These are phyloP conservation scores for Crypturellus tataupa DNA, from an alignment of 2,797 vertebrate species.

Conservation along the genomic window DNA sequence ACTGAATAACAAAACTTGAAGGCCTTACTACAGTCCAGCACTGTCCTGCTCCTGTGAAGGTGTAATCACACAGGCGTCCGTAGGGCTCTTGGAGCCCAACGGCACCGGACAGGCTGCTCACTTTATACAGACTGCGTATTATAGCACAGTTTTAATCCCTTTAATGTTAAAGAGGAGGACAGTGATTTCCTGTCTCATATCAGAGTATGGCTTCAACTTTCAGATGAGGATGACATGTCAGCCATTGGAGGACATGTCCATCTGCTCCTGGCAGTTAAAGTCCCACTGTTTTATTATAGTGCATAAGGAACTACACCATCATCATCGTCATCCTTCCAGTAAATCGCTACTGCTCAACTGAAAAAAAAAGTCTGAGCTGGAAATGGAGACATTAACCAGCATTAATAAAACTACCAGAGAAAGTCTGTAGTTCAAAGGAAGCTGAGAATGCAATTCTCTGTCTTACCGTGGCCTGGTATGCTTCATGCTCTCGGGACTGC, in stretches of 20 bases:
- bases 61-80: background rate
- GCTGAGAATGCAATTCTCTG: background rate
- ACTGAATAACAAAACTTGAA: background rate
- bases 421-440: background rate
- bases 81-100: background rate
- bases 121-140: background rate
- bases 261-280: background rate
- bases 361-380: background rate
- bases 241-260: background rate
- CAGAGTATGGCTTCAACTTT: background rate
- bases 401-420: background rate
- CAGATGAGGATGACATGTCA: background rate
- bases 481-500: background rate
- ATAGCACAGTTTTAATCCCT: background rate
- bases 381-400: background rate
- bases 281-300: background rate
- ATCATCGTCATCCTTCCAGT: background rate
- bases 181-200: background rate
- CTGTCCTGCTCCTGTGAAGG: background rate
- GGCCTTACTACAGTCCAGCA: background rate
- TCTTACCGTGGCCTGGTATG: too few species aligned
- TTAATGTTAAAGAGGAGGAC: background rate
- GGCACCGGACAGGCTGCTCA: background rate
- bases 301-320: background rate
- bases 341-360: background rate